These are phyloP conservation scores for Lucilia cuprina DNA, from an alignment of 1,140 invertebrate genomes.

Conservation along the genomic window DNA sequence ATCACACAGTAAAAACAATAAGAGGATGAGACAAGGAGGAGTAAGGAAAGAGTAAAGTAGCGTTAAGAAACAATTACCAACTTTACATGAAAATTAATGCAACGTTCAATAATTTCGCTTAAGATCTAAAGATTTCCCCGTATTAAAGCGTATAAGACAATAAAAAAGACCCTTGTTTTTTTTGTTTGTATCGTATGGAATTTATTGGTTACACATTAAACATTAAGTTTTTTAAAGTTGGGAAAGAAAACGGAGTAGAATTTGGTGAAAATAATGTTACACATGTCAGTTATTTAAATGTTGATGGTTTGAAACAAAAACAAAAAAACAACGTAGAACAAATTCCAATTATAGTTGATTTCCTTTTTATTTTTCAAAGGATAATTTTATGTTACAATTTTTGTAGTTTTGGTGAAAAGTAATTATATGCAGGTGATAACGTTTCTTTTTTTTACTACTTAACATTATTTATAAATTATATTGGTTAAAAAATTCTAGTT, in stretches of 20 bases:
- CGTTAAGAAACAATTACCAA: slow-evolving; percentile 31
- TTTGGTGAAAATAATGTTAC: not conserved
- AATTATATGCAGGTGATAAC: slow-evolving; percentile 7
- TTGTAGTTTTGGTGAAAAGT: not conserved
- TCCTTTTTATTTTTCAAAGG: not conserved
- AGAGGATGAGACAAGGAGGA: not conserved
- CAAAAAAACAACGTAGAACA: not conserved
- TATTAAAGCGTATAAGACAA: slow-evolving; percentile 15
- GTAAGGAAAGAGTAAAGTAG: slow-evolving; percentile 20
- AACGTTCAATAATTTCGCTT: slow-evolving; percentile 34
- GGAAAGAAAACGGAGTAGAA: not conserved
- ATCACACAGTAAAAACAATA: no score
- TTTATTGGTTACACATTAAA: slow-evolving; percentile 7
- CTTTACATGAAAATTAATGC: slow-evolving; percentile 10
- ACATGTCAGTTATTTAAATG: not conserved
- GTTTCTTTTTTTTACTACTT: not conserved
- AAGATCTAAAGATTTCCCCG: slow-evolving; percentile 24
- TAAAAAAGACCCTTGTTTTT: not conserved
- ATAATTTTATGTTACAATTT: not conserved
- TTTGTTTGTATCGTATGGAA: not conserved
- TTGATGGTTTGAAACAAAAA: not conserved
- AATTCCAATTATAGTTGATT: not conserved
- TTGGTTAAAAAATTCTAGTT: not conserved
- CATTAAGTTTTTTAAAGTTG: not conserved
- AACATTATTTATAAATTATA: not conserved